Base-by-base conservation (phyloP, 2,888 invertebrate species). In the Dynastes maya region DNA sequence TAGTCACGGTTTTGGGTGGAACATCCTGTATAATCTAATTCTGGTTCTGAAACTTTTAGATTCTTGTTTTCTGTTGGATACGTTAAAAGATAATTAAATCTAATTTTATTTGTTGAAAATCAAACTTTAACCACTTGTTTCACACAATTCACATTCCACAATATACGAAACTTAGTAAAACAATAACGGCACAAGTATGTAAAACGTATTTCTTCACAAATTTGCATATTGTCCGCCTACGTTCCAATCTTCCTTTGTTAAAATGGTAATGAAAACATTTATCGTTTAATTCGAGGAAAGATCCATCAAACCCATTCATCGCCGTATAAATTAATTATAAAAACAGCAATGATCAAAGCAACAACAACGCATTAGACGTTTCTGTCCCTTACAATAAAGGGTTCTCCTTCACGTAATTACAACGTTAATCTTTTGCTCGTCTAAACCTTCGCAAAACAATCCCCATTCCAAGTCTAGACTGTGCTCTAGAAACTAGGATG, bases 391-490 rank as follows among this genome's bases (percentile, higher is more conserved):
- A 11, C 6, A 45, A 11, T 45, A 45, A 40, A 6, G 9, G 9
- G 0, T 55, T 16, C 22, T 22, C 55, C 55, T 22, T 55, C 2
- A 16, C 13, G 55, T 6, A 8, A 55, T 55, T 55, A 55, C 11
- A 53, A 8, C 13, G n/a, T 53, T 11, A 55, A 55, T 22, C 2
- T 55, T 55, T 55, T 55, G 13, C 55, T 55, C 55, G n/a, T 55
- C 4, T 55, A n/a, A 55, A 16, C 16, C 55, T 55, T n/a, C 55
- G 22, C 22, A n/a, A 55, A 16, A 16, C 13, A n/a, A n/a, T 6
- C 55, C 4, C 55, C 22, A n/a, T 55, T 22, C 55, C 55, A 55
- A 32, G 64, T 64, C 64, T 64, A 64, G 64, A 64, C 64, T 29
- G 11, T 45, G 11, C 45, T 45, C 45, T 45, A 45, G 45, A 9